phyloP scores from a whole-genome alignment of 2,888 invertebrate genomes.

The Scelioninae gen. 2 region DNA sequence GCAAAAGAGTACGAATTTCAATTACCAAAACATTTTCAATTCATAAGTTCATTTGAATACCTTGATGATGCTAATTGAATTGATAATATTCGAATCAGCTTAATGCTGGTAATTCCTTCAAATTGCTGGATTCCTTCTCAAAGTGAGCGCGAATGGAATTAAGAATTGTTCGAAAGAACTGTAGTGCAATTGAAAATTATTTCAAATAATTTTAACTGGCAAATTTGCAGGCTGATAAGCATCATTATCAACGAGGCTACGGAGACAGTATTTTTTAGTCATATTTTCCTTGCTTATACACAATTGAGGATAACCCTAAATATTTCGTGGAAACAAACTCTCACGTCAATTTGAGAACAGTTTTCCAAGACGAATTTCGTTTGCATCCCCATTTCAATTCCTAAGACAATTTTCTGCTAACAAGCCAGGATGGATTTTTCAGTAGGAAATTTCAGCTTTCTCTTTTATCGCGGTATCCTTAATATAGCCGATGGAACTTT shows the following conservation, averaged over 20 bases:
- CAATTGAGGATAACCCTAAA: too few species aligned
- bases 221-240: too few species aligned
- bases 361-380: background rate
- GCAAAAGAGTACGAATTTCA: conserved; percentile 21
- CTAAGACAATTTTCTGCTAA: conserved; percentile 1
- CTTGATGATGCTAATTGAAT: background rate
- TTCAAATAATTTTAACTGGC: background rate
- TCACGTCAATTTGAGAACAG: background rate
- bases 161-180: background rate
- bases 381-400: conserved; percentile 2
- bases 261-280: background rate
- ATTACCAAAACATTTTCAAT: conserved; percentile 1
- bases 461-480: conserved; percentile 1
- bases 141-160: background rate
- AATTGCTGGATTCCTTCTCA: background rate
- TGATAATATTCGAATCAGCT: background rate
- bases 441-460: background rate
- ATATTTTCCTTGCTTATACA: too few species aligned
- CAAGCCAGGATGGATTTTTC: conserved; percentile 3
- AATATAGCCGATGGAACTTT: conserved; percentile 23
- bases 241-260: too few species aligned
- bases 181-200: background rate
- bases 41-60: background rate
- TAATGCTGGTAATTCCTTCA: background rate
- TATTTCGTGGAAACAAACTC: background rate